Conservation (phyloP, 2,113 vertebrate species). For the Dasypus novemcinctus region DNA sequence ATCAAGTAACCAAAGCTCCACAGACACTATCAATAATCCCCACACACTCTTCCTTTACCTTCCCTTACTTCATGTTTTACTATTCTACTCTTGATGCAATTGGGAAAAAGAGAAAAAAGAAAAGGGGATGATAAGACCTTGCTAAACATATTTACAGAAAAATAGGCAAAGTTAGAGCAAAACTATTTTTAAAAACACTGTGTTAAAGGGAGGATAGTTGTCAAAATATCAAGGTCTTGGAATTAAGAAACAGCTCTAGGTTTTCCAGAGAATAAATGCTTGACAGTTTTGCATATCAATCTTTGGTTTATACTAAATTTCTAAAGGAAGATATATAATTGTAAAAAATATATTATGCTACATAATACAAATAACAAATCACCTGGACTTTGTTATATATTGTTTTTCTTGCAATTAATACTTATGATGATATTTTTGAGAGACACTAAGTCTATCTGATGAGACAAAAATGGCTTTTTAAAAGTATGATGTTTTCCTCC, state of each 20-base stretch:
- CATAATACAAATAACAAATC: conserved; percentile 15
- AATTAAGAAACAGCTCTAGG: not conserved
- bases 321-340: not conserved
- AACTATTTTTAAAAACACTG: not conserved
- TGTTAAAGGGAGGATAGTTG: not conserved
- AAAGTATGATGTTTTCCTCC: not conserved
- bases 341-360: not conserved
- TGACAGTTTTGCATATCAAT: not conserved
- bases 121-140: not conserved
- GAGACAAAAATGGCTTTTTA: not conserved
- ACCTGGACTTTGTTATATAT: not conserved
- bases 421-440: not conserved
- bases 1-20: not conserved
- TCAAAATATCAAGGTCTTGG: not conserved
- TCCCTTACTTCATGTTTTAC: not conserved
- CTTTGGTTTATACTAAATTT: not conserved
- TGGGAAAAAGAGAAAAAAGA: not conserved
- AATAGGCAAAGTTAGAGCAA: conserved; percentile 15
- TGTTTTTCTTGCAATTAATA: conserved; percentile 3
- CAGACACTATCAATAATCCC: not conserved
- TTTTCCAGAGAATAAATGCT: not conserved
- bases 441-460: not conserved
- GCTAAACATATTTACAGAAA: not conserved
- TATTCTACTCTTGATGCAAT: not conserved
- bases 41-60: not conserved